phyloP scores from a whole-genome alignment of 1,140 invertebrate species.

The Magallana angulata region DNA sequence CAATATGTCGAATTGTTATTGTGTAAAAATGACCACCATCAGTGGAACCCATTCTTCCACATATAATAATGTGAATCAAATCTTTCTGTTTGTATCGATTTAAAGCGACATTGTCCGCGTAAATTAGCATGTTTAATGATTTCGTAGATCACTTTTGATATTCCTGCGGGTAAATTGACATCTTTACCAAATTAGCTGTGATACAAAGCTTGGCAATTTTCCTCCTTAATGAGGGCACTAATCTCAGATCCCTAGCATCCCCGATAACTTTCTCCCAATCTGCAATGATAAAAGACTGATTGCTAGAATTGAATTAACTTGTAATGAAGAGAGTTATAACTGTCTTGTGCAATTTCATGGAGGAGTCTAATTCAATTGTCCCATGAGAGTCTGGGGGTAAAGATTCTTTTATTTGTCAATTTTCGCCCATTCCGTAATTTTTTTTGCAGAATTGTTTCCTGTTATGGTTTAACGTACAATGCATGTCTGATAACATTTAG shows the following conservation, averaged over 20 bases:
- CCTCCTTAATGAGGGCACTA: conserved; percentile 19
- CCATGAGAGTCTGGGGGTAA: not conserved
- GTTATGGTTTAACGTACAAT: too few relatives aligned
- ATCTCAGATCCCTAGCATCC: not conserved
- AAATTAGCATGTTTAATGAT: conserved; percentile 32
- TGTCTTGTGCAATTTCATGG: not conserved
- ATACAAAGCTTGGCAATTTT: conserved; percentile 28
- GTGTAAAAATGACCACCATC: too few relatives aligned
- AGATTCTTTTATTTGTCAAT: too few relatives aligned
- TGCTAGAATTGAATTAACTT: conserved; percentile 24
- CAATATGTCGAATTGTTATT: too few relatives aligned
- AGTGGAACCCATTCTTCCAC: too few relatives aligned
- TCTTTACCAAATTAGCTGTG: conserved; percentile 33
- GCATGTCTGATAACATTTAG: too few relatives aligned
- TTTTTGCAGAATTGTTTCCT: too few relatives aligned
- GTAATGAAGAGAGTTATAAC: not conserved
- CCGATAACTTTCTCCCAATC: not conserved
- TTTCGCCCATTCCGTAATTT: too few relatives aligned
- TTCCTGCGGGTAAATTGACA: conserved; percentile 26
- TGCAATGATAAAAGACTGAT: conserved; percentile 6
- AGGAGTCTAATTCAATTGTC: not conserved
- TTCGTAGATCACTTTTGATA: conserved; percentile 30
- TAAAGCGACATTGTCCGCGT: not conserved
- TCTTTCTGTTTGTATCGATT: conserved; percentile 17
- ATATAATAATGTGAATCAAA: not conserved